Percentiles rank a stretch among this genome's conserved stretches.
phyloP scores from a whole-genome alignment of 2,888 invertebrate species.

The Conistra vaccinii region DNA sequence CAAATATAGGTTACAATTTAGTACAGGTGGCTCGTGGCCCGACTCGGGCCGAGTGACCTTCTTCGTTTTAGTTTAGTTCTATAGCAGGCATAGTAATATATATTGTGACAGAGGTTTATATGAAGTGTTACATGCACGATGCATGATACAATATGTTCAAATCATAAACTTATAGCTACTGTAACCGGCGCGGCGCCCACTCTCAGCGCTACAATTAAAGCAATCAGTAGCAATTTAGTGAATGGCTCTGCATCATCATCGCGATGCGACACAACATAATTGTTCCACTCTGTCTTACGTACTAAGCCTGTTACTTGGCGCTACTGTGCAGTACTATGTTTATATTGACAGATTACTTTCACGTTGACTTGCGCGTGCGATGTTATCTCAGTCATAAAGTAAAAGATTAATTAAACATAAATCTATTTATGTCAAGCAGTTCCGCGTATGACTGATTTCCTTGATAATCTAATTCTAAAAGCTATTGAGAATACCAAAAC shows the following conservation, averaged over 20 bases:
- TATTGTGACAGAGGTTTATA: not conserved
- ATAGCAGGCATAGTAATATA: too few species aligned
- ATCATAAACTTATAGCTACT: not conserved
- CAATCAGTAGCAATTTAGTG: conserved; percentile 59
- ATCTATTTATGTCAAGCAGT: not conserved
- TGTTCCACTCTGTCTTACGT: not conserved
- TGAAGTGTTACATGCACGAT: not conserved
- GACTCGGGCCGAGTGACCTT: too few species aligned
- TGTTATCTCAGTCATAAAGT: conserved; percentile 21
- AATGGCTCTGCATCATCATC: conserved; percentile 8
- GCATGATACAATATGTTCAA: not conserved
- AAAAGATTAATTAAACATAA: conserved; percentile 15
- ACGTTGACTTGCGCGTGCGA: conserved; percentile 26
- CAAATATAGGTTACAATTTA: not conserved
- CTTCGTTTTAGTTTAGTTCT: too few species aligned
- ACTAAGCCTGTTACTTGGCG: not conserved
- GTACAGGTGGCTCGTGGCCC: not conserved
- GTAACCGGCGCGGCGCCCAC: conserved; percentile 11
- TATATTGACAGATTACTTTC: conserved; percentile 9
- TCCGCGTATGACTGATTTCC: not conserved
- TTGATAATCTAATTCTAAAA: not conserved
- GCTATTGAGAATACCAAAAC: not conserved
- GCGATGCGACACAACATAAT: too few species aligned
- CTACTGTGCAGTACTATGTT: not conserved
- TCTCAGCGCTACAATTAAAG: conserved; percentile 52